A percentile compares a stretch with the other conserved stretches of the same genome.
Evolutionary conservation across 2,113 vertebrate genomes (phyloP).

Genomic region (Oriolus oriolus): DNA sequence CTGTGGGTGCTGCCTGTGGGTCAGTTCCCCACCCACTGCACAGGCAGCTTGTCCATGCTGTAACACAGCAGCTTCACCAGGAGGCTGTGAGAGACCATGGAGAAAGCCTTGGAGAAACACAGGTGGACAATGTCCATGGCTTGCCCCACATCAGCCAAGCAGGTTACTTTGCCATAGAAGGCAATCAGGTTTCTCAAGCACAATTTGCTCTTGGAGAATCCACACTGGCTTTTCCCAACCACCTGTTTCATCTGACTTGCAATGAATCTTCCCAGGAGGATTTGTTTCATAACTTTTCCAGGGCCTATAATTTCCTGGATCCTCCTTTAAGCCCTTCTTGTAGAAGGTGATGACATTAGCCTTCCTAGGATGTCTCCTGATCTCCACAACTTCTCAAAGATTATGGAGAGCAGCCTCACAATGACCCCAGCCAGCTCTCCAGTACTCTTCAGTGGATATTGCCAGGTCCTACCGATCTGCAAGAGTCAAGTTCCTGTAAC

Average conservation of each 20-base stretch:
- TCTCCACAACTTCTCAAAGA: not conserved
- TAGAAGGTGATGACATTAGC: not conserved
- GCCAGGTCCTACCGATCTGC: accelerated
- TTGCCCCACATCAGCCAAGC: not conserved
- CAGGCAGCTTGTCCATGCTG: not conserved
- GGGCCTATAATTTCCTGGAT: not conserved
- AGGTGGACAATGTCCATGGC: not conserved
- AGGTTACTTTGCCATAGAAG: accelerated
- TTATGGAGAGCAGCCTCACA: not conserved
- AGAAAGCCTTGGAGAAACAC: not conserved
- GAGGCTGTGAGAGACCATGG: not conserved
- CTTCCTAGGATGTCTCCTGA: not conserved
- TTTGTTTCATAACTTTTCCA: not conserved
- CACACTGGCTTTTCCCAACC: not conserved
- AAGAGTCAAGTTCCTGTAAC: not conserved
- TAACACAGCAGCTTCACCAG: not conserved
- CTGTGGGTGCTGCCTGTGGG: not conserved
- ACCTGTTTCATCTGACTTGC: not conserved
- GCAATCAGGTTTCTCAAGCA: not conserved
- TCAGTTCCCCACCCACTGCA: not conserved
- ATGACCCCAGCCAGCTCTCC: not conserved
- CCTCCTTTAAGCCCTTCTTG: not conserved
- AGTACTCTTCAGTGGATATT: not conserved
- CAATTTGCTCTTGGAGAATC: not conserved
- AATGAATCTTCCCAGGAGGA: not conserved